Evolutionary conservation across 2,888 invertebrate species (phyloP).

Genomic region (Leptothorax acervorum): DNA sequence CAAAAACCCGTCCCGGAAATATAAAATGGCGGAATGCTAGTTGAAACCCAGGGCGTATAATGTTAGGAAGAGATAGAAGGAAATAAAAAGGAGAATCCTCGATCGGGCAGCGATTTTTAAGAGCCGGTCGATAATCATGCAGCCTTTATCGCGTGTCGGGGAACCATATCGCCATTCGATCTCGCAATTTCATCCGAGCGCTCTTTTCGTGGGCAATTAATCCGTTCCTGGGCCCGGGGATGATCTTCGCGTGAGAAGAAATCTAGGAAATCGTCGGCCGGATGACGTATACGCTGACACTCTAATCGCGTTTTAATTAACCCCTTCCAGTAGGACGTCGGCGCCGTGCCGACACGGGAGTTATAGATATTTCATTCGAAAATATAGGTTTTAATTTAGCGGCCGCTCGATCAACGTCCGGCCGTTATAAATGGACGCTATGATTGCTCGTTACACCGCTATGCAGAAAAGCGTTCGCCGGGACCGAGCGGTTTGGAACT

Average conservation of each 20-base stretch:
- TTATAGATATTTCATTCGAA: slow-evolving; percentile 57
- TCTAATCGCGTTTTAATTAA: slow-evolving; percentile 57
- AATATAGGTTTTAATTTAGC: slow-evolving; percentile 57
- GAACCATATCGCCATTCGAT: neutral
- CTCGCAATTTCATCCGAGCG: slow-evolving; percentile 17
- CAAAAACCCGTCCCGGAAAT: slow-evolving; percentile 24
- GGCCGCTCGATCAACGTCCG: slow-evolving; percentile 53
- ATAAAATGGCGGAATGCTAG: neutral
- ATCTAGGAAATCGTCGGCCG: slow-evolving; percentile 38
- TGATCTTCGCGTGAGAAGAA: slow-evolving; percentile 42
- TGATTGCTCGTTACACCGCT: slow-evolving; percentile 52
- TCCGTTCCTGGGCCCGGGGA: neutral
- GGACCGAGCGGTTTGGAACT: slow-evolving; percentile 18
- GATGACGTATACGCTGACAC: slow-evolving; percentile 54
- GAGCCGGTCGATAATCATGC: neutral
- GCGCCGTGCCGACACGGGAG: slow-evolving; percentile 54
- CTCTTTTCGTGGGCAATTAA: slow-evolving; percentile 35
- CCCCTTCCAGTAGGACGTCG: slow-evolving; percentile 52
- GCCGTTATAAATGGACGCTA: slow-evolving; percentile 49
- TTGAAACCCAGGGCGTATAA: neutral
- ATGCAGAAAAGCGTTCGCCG: slow-evolving; percentile 52
- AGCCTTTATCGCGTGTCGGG: neutral
- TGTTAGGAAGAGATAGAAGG: neutral
- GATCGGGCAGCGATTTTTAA: neutral
- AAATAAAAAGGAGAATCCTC: neutral